Percentiles rank a stretch among this genome's conserved stretches.
These are phyloP conservation scores for Heloderma charlesbogerti DNA, from an alignment of 2,113 vertebrate genomes.

Conservation along the genomic window DNA sequence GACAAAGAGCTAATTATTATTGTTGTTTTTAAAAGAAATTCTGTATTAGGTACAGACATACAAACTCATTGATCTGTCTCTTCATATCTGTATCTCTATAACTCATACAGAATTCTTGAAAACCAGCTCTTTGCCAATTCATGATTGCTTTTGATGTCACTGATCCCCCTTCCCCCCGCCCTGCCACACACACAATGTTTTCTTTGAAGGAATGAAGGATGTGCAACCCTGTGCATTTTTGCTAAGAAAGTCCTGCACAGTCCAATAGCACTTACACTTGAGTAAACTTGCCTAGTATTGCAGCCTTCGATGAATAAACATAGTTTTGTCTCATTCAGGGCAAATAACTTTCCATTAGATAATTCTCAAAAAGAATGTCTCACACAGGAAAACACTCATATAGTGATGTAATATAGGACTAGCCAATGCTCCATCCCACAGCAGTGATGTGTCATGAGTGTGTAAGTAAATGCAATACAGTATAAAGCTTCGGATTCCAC, in stretches of 20 bases:
- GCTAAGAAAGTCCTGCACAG: conserved; percentile 39
- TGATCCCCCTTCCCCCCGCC: conserved; percentile 39
- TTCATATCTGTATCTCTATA: conserved; percentile 22
- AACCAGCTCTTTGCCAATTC: conserved; percentile 62
- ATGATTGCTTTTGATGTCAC: conserved; percentile 62
- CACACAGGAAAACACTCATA: conserved; percentile 83
- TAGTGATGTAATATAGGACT: conserved; percentile 78
- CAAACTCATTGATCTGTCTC: conserved; percentile 38
- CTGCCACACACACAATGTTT: conserved; percentile 40
- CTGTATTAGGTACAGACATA: background rate
- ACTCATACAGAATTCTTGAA: conserved; percentile 66
- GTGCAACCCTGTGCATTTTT: background rate
- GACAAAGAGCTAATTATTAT: background rate
- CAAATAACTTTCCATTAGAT: conserved; percentile 81
- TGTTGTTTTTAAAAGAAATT: background rate
- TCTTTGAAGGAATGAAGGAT: conserved; percentile 60
- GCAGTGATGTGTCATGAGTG: conserved; percentile 73
- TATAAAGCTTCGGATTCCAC: conserved; percentile 81
- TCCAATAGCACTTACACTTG: conserved; percentile 44
- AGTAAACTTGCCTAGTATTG: background rate
- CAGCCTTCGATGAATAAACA: conserved; percentile 59
- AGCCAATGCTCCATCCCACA: conserved; percentile 79
- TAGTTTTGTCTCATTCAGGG: conserved; percentile 72
- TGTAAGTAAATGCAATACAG: conserved; percentile 75
- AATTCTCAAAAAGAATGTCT: conserved; percentile 81